phyloP scores from a whole-genome alignment of 1,140 invertebrate species.

The Dermatophagoides farinae region DNA sequence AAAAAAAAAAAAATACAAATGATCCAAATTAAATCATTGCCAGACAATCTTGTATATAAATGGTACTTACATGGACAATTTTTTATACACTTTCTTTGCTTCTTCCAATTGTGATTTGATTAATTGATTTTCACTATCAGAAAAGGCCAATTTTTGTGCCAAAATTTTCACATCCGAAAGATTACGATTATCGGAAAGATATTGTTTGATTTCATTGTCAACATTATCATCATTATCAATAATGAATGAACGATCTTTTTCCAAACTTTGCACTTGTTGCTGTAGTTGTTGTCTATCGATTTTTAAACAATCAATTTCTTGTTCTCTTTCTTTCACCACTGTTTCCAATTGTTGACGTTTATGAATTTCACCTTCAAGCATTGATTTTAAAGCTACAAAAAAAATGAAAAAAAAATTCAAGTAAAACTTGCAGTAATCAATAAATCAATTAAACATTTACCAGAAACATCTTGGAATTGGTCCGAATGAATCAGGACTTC shows the following conservation, averaged over 20 bases:
- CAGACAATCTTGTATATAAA: too few species aligned
- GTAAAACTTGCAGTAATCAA: not conserved
- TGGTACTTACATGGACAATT: not conserved
- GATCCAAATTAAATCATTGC: too few species aligned
- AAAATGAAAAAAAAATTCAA: not conserved
- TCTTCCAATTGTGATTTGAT: not conserved
- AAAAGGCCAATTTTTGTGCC: too few species aligned
- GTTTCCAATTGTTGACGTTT: not conserved
- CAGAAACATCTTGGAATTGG: not conserved
- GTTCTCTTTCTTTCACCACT: conserved; percentile 1
- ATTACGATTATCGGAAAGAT: too few species aligned
- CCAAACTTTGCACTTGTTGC: not conserved
- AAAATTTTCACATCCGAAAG: too few species aligned
- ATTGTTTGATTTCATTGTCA: too few species aligned
- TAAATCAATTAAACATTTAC: not conserved
- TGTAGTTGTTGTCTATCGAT: not conserved
- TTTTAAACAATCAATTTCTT: not conserved
- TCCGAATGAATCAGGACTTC: too few species aligned
- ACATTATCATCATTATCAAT: too few species aligned
- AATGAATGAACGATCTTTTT: not conserved
- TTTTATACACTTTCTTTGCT: not conserved
- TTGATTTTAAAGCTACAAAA: not conserved
- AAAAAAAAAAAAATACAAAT: not conserved
- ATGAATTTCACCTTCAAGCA: not conserved
- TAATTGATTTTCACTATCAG: not conserved